Evolutionary conservation across 2,888 invertebrate species (phyloP).

Genomic region (Catocala fraxini): DNA sequence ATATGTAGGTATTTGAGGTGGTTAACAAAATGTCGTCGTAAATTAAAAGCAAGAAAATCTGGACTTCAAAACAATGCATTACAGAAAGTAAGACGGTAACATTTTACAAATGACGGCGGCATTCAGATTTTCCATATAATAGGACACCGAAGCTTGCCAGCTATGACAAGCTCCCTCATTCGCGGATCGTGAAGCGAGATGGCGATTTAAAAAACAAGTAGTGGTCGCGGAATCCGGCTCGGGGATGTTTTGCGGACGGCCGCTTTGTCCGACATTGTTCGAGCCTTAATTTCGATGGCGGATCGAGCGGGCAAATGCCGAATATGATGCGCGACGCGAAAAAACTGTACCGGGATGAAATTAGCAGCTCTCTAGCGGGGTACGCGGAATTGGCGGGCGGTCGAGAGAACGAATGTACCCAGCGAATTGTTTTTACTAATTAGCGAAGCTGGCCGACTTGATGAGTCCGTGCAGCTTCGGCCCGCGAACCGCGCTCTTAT

Average conservation of each 20-base stretch:
- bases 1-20: background rate
- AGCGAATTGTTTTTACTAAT: constrained; percentile 86
- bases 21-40: constrained; percentile 15
- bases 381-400: constrained; percentile 87
- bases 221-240: constrained; percentile 83
- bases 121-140: constrained; percentile 84
- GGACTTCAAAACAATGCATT: constrained; percentile 41
- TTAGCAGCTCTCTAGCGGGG: constrained; percentile 86
- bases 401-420: constrained; percentile 81
- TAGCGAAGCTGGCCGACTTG: constrained; percentile 79
- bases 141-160: constrained; percentile 82
- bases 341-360: constrained; percentile 85
- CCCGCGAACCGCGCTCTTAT: constrained; percentile 51
- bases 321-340: constrained; percentile 86
- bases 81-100: constrained; percentile 51
- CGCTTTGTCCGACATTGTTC: constrained; percentile 88
- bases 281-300: constrained; percentile 86
- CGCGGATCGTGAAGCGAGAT: constrained; percentile 81
- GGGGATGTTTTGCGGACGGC: constrained; percentile 85
- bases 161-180: constrained; percentile 86
- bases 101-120: constrained; percentile 66
- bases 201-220: constrained; percentile 82
- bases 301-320: constrained; percentile 86
- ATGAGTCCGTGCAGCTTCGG: constrained; percentile 65
- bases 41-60: constrained; percentile 28